These are phyloP conservation scores for Xiphophorus maculatus DNA, from an alignment of 2,113 vertebrate genomes.

Conservation along the genomic window DNA sequence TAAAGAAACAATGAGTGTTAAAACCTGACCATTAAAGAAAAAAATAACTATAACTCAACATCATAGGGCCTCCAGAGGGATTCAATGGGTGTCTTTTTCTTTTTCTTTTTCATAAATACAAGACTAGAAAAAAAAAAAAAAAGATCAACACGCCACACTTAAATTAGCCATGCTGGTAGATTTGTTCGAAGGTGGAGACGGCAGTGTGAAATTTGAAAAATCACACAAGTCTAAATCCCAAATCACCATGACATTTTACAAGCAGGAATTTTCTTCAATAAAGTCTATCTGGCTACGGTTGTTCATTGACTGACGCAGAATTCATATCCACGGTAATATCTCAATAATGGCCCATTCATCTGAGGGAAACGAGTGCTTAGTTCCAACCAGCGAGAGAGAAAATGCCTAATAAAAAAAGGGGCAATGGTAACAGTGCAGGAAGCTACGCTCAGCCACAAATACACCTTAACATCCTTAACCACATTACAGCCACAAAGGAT, in stretches of 20 bases:
- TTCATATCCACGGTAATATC: slow-evolving; percentile 74
- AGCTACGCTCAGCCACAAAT: slow-evolving; percentile 50
- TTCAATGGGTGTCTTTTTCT: slow-evolving; percentile 21
- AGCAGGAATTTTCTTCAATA: slow-evolving; percentile 53
- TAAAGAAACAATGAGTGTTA: not conserved
- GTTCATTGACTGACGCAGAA: slow-evolving; percentile 65
- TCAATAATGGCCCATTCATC: slow-evolving; percentile 72
- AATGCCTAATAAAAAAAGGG: slow-evolving; percentile 58
- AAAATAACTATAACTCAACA: slow-evolving; percentile 8
- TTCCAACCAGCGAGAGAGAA: slow-evolving; percentile 52
- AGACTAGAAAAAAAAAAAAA: slow-evolving; percentile 11
- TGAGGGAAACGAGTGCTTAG: slow-evolving; percentile 65
- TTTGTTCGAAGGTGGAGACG: slow-evolving; percentile 58
- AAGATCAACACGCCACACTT: slow-evolving; percentile 13
- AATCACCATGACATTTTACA: slow-evolving; percentile 76
- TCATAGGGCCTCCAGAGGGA: slow-evolving; percentile 4
- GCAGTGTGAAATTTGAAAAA: slow-evolving; percentile 73
- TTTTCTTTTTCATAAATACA: not conserved
- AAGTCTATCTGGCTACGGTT: slow-evolving; percentile 67
- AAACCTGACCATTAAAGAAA: slow-evolving; percentile 1
- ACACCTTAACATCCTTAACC: slow-evolving; percentile 72
- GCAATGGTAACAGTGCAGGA: slow-evolving; percentile 43
- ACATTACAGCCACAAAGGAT: slow-evolving; percentile 68
- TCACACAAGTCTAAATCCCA: slow-evolving; percentile 70
- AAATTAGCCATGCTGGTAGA: slow-evolving; percentile 61